Percentiles rank a stretch among this genome's conserved stretches.
Evolutionary conservation across 2,797 vertebrate genomes (phyloP).

Genomic region (Phataginus tricuspis): DNA sequence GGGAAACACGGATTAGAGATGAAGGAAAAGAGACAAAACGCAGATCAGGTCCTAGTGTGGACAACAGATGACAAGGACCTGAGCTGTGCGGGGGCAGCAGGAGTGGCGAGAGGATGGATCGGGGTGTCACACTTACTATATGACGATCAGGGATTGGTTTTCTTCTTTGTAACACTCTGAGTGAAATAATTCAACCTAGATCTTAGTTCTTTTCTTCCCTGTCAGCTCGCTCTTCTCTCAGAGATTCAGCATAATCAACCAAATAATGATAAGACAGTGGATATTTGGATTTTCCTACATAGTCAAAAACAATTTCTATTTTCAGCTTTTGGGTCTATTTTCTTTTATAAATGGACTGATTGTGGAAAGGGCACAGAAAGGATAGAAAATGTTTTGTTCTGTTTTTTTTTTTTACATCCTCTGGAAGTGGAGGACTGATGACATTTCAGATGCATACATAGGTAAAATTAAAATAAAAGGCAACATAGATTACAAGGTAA

Average conservation of each 20-base stretch:
- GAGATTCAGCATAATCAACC: neutral
- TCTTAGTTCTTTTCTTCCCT: neutral
- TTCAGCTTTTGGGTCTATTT: neutral
- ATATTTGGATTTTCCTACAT: neutral
- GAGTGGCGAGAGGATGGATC: neutral
- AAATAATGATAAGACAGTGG: neutral
- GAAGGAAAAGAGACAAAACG: neutral
- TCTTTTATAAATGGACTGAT: slow-evolving; percentile 17
- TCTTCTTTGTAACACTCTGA: neutral
- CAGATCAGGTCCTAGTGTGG: neutral
- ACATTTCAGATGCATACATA: neutral
- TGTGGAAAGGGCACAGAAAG: neutral
- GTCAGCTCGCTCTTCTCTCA: neutral
- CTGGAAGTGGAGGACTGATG: neutral
- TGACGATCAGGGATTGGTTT: neutral
- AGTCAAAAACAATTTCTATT: neutral
- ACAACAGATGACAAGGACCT: neutral
- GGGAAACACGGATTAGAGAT: neutral
- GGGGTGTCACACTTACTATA: neutral
- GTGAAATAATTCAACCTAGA: neutral
- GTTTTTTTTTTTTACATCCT: neutral
- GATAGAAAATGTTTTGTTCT: neutral
- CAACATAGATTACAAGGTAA: neutral
- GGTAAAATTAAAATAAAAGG: neutral
- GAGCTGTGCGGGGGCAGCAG: neutral